These are phyloP conservation scores for Salticus scenicus DNA, from an alignment of 2,888 invertebrate genomes.

Conservation along the genomic window DNA sequence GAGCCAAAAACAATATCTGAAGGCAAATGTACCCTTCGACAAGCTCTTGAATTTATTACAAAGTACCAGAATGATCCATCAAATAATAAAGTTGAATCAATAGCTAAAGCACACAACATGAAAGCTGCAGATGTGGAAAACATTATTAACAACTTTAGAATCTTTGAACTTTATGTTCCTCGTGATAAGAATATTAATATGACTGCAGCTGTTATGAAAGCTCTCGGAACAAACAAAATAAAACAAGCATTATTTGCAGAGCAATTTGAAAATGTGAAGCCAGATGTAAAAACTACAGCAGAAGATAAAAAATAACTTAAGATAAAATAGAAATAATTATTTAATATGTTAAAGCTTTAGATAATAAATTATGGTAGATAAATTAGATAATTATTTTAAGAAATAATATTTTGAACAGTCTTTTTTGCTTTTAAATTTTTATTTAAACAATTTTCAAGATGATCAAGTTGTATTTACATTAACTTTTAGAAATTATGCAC, in stretches of 20 bases:
- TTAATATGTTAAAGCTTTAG: too few species aligned
- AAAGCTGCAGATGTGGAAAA: slow-evolving; percentile 35
- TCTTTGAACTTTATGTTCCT: slow-evolving; percentile 34
- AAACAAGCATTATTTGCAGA: slow-evolving; percentile 16
- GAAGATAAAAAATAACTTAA: slow-evolving; percentile 8
- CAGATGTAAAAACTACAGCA: too few species aligned
- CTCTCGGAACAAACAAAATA: slow-evolving; percentile 34
- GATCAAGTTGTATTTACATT: too few species aligned
- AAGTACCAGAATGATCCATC: slow-evolving; percentile 52
- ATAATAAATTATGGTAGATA: too few species aligned
- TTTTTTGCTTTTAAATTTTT: too few species aligned
- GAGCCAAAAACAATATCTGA: slow-evolving; percentile 47
- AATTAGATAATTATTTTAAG: too few species aligned
- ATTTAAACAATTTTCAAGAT: too few species aligned
- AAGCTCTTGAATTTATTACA: slow-evolving; percentile 52
- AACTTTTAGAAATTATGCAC: too few species aligned
- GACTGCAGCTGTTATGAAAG: background rate
- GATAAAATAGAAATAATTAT: too few species aligned
- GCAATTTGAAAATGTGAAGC: slow-evolving; percentile 38
- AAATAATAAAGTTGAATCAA: slow-evolving; percentile 16
- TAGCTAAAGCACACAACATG: slow-evolving; percentile 40
- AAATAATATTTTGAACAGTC: too few species aligned
- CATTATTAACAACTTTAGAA: slow-evolving; percentile 35
- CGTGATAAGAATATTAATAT: slow-evolving; percentile 23
- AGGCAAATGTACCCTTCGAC: slow-evolving; percentile 46